Base-by-base conservation (phyloP, 92 coral and sea anemone genomes). In the Porites divaricata region DNA sequence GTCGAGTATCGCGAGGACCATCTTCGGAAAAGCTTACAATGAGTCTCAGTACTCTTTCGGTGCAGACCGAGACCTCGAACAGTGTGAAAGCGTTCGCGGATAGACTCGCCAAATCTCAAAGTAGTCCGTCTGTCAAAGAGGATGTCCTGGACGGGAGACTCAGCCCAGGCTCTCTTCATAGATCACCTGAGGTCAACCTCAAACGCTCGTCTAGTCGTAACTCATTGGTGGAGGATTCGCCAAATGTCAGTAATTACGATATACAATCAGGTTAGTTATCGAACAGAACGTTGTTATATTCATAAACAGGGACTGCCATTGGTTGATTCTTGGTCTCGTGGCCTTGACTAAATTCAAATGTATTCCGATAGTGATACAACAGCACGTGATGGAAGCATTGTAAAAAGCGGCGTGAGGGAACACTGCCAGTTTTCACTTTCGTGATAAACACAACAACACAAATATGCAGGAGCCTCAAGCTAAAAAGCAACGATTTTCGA, bases 11-110 rank as follows among this genome's bases (percentile, higher is more conserved):
- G 11, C 95, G 93, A 1, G 93, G 80, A 45, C 23, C 88, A 7
- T 88, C 92, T 12, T 78, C 90, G 62, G 97, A 93, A 67, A 84
- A 83, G 52, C 91, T 93, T 65, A 88, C 91, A 17, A 86, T 79
- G 75, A 93, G 97, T 51, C 82, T 89, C 22, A 91, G 97, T 88
- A 88, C 95, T 11, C 85, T 84, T 63, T 75, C 91, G 6, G 67
- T 84, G 67, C 59, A 54, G 16, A 28, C 74, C 6, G 92, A 56
- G 67, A 59, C 28, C 86, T 74, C 65, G 68, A 79, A 56, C 85
- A 72, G 17, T 72, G 35, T 16, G 59, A 77, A 23, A 65, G 67
- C 64, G 16, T 63, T 77, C 24, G 86, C 45, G 8, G 84, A 85
- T 23, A 80, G 69, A 57, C 68, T 85, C 28, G 84, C 84, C 53